A percentile compares a stretch with the other conserved stretches of the same genome.
These are phyloP conservation scores for Amphiprion percula DNA, from an alignment of 2,113 vertebrate genomes.

Conservation along the genomic window DNA sequence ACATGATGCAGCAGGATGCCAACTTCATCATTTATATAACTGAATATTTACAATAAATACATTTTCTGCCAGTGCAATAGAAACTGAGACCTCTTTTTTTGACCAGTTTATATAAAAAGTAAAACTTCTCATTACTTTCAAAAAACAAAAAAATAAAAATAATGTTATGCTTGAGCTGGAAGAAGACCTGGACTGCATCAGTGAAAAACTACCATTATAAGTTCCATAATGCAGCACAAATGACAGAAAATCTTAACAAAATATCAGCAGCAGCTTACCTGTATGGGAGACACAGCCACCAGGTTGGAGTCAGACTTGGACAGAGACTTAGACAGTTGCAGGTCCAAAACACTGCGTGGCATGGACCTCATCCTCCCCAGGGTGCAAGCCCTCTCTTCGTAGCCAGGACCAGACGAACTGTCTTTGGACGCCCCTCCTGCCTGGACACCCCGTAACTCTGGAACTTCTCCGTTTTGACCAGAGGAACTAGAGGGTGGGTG, in stretches of 20 bases:
- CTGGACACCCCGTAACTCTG: slow-evolving; percentile 76
- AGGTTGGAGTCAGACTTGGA: slow-evolving; percentile 98
- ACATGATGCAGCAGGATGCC: slow-evolving; percentile 44
- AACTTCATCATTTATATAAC: slow-evolving; percentile 22
- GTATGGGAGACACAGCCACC: slow-evolving; percentile 81
- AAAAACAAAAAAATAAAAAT: too few species aligned
- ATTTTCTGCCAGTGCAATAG: slow-evolving; percentile 10
- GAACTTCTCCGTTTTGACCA: slow-evolving; percentile 82
- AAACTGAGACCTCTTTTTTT: neutral
- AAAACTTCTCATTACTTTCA: neutral
- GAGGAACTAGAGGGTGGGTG: slow-evolving; percentile 40
- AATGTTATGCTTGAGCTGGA: too few species aligned
- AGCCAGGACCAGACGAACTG: slow-evolving; percentile 70
- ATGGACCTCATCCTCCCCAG: slow-evolving; percentile 95
- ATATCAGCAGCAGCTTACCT: slow-evolving; percentile 38
- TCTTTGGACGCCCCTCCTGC: slow-evolving; percentile 79
- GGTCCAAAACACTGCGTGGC: slow-evolving; percentile 91
- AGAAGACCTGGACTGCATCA: too few species aligned
- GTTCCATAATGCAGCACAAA: too few species aligned
- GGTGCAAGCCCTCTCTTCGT: slow-evolving; percentile 94
- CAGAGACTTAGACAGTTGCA: slow-evolving; percentile 92
- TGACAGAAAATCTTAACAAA: too few species aligned
- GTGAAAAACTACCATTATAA: too few species aligned
- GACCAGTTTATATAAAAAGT: neutral
- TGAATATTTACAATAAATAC: slow-evolving; percentile 41